Evolutionary conservation across 2,797 vertebrate genomes (phyloP).

Genomic region (Heteromormyrus szaboi): DNA sequence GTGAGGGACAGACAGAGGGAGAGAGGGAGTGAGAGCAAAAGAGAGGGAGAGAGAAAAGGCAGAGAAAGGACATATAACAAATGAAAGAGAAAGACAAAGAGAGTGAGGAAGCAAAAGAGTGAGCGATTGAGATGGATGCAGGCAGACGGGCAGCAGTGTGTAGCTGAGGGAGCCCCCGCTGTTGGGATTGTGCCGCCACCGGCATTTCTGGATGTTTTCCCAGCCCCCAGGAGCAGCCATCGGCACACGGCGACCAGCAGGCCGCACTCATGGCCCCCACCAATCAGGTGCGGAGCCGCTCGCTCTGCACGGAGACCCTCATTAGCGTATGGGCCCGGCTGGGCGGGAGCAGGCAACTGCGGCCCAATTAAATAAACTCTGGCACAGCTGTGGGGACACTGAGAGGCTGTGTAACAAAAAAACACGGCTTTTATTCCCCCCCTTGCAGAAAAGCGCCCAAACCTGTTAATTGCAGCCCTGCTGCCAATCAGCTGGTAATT

Average conservation of each 20-base stretch:
- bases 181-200: not conserved
- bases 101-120: not conserved
- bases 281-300: not conserved
- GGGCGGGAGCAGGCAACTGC: not conserved
- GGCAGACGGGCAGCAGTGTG: not conserved
- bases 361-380: conserved; percentile 29
- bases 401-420: conserved; percentile 28
- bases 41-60: not conserved
- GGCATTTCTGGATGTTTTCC: not conserved
- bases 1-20: not conserved
- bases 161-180: not conserved
- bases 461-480: conserved; percentile 70
- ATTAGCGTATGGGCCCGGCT: not conserved
- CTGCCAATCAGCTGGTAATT: conserved; percentile 79
- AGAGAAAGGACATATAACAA: not conserved
- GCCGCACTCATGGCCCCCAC: not conserved
- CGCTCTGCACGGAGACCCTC: not conserved
- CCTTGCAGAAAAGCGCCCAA: conserved; percentile 43
- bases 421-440: conserved; percentile 29
- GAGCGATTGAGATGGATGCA: not conserved
- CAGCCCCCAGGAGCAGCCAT: not conserved
- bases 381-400: conserved; percentile 21
- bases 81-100: not conserved
- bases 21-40: not conserved
- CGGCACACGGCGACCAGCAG: not conserved